Evolutionary conservation across 2,888 invertebrate genomes (phyloP), one percentile per base, ranked within the genome.

Genomic region (Lithophane leautieri): DNA sequence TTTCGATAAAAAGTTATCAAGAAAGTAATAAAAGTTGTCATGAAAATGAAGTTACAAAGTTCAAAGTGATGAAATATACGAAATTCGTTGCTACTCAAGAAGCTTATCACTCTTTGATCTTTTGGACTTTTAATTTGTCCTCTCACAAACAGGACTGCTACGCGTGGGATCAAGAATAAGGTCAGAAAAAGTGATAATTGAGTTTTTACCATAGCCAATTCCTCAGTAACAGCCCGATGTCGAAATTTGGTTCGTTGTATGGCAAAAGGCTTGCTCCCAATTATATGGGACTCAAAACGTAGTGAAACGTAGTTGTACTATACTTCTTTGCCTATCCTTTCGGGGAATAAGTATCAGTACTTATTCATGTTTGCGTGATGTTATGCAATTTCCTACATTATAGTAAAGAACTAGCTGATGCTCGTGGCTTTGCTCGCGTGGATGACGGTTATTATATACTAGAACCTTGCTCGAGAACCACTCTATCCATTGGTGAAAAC

Each of bases 1-100:
- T 62, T 28, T 58, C 47, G 16, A 72, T 73, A 72, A 71, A 60
- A 78, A 73, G 22, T 66, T 50, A 78, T 74, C 47, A 60, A 50
- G 60, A 60, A 78, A 74, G 52, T 66, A 47, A 65, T 74, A 74
- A 50, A 78, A 73, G 40, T 78, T 60, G 81, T 66, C 60, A 42
- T 11, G 40, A 16, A 73, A 80, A 74, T 80, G 2, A 34, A 60
- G 60, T 80, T 40, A 28, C 66, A 75, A 78, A 75, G 66, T 66
- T 54, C 60, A 74, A 44, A 63, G 16, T 79, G 54, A 56, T 50
- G 19, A 77, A 52, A 74, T 52, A 1, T 1, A 42, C 22, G 47
- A 60, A 47, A 47, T 40, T 65, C 22, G 0, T 47, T 60, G 11
- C 4, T 65, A 44, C n/a, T 44, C 4, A 50, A 16, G 9, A 22